These are phyloP conservation scores for Eledona agricola DNA, from an alignment of 2,888 invertebrate genomes.

Conservation along the genomic window DNA sequence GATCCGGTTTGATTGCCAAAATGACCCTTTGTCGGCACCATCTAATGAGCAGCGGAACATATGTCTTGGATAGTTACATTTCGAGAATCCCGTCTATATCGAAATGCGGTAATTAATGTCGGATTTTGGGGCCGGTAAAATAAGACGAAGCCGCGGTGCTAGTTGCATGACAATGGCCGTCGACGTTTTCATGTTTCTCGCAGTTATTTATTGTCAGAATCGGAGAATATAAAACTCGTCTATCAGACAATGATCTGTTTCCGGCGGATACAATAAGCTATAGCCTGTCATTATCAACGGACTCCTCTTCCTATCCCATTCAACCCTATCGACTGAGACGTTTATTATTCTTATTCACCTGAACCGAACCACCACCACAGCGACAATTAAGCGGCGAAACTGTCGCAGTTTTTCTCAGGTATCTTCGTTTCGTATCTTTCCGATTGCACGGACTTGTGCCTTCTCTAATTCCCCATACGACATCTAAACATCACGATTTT, in stretches of 20 bases:
- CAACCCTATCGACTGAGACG: constrained; percentile 31
- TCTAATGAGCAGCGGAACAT: constrained; percentile 57
- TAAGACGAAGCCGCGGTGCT: too few species aligned
- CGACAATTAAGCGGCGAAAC: constrained; percentile 22
- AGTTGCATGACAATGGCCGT: too few species aligned
- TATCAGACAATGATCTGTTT: constrained; percentile 59
- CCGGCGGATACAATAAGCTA: constrained; percentile 58
- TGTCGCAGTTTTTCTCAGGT: constrained; percentile 7
- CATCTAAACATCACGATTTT: too few species aligned
- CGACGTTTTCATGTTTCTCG: too few species aligned
- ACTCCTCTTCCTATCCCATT: constrained; percentile 47
- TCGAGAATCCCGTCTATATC: constrained; percentile 47
- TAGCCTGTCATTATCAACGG: constrained; percentile 56
- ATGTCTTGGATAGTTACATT: constrained; percentile 52
- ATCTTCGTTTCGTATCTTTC: constrained; percentile 5
- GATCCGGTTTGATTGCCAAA: constrained; percentile 56
- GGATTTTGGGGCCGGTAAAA: too few species aligned
- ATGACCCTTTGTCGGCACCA: constrained; percentile 57
- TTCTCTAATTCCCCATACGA: too few species aligned
- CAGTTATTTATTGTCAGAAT: constrained; percentile 29
- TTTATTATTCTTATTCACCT: constrained; percentile 20
- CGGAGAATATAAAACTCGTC: constrained; percentile 36
- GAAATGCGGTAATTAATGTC: constrained; percentile 44
- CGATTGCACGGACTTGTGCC: constrained; percentile 1
- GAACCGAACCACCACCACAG: constrained; percentile 1